These are phyloP conservation scores for Oreochromis grahami DNA, from an alignment of 2,797 vertebrate species.

Conservation along the genomic window DNA sequence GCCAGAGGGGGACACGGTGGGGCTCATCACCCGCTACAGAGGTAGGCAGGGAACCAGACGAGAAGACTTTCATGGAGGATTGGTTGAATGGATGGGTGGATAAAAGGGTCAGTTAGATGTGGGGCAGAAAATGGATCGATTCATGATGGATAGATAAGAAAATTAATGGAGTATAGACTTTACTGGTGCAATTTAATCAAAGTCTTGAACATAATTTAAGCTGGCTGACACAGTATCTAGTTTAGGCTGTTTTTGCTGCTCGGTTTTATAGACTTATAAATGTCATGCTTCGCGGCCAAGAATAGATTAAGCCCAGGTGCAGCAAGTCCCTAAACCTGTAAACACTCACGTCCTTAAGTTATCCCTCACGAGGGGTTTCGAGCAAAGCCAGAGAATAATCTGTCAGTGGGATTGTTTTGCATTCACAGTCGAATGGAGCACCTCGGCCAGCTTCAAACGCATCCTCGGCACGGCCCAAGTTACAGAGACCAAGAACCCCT, in stretches of 20 bases:
- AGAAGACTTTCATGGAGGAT: not conserved
- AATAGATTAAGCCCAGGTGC: conserved; percentile 24
- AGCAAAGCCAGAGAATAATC: conserved; percentile 35
- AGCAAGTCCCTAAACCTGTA: conserved; percentile 28
- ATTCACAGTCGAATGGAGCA: conserved; percentile 78
- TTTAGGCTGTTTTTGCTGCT: not conserved
- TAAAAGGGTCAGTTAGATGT: not conserved
- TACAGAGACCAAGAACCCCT: conserved; percentile 67
- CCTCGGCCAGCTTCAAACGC: conserved; percentile 62
- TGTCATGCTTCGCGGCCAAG: conserved; percentile 16
- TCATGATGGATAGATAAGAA: not conserved
- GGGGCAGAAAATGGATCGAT: not conserved
- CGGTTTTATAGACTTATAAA: conserved; percentile 1
- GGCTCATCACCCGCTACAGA: conserved; percentile 74
- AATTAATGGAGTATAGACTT: not conserved
- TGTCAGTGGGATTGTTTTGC: conserved; percentile 42
- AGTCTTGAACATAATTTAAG: not conserved
- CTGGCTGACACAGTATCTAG: not conserved
- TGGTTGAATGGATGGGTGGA: not conserved
- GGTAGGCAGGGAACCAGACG: conserved; percentile 44
- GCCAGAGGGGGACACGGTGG: conserved; percentile 34
- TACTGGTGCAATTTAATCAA: not conserved
- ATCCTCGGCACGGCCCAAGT: conserved; percentile 66
- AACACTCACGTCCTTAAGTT: conserved; percentile 20
- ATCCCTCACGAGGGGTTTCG: not conserved